Evolutionary conservation across 2,888 invertebrate genomes (phyloP).

Genomic region (Temnothorax rugatulus): DNA sequence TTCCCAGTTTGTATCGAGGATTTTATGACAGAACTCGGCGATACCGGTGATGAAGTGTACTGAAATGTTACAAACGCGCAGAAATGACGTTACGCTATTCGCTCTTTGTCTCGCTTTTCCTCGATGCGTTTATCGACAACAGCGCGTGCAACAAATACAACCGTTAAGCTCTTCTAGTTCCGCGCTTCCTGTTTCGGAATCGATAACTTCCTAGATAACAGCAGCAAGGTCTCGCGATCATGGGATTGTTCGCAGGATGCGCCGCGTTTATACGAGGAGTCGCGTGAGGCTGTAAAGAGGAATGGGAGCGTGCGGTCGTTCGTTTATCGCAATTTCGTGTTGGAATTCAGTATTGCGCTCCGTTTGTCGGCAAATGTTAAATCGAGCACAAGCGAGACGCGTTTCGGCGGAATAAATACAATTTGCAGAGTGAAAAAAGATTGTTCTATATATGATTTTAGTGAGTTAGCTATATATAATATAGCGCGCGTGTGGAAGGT

Average conservation of each 20-base stretch:
- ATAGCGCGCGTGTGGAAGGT: constrained; percentile 30
- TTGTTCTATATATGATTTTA: background rate
- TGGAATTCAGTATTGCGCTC: background rate
- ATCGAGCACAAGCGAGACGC: background rate
- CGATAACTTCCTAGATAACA: constrained; percentile 41
- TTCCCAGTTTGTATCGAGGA: background rate
- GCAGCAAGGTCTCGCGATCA: constrained; percentile 25
- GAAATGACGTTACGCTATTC: constrained; percentile 10
- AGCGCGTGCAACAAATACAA: constrained; percentile 25
- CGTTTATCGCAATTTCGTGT: constrained; percentile 34
- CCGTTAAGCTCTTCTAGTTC: constrained; percentile 42
- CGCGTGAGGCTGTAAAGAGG: constrained; percentile 33
- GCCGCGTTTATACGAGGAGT: constrained; percentile 20
- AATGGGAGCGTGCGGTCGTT: constrained; percentile 13
- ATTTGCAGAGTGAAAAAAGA: background rate
- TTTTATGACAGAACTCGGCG: background rate
- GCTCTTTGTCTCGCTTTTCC: constrained; percentile 19
- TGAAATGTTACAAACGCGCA: background rate
- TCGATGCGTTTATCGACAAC: constrained; percentile 15
- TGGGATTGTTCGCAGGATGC: constrained; percentile 20
- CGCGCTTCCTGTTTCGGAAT: constrained; percentile 28
- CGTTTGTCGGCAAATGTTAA: background rate
- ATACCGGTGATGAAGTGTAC: background rate
- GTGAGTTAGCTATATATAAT: too few species aligned
- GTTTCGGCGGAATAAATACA: constrained; percentile 18